Evolutionary conservation across 2,888 invertebrate genomes (phyloP).

Genomic region (Homarus gammarus): DNA sequence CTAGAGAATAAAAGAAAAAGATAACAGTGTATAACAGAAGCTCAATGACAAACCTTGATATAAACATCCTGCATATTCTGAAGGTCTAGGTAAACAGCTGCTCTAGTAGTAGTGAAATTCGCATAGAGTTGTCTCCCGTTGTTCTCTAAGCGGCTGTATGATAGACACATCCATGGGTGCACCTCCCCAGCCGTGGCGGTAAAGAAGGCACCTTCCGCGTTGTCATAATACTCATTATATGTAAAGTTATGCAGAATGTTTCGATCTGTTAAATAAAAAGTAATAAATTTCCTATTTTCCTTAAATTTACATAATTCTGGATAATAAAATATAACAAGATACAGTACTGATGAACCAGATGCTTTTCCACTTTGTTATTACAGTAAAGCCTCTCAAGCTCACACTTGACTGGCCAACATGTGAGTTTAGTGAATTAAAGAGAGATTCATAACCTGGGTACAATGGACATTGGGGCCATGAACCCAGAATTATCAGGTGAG

Average conservation of each 20-base stretch:
- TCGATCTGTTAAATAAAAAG: constrained; percentile 84
- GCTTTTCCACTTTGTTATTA: no score
- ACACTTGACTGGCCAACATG: no score
- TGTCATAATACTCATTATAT: constrained; percentile 87
- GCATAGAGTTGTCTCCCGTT: constrained; percentile 95
- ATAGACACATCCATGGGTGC: constrained; percentile 92
- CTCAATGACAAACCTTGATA: constrained; percentile 85
- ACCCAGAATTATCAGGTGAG: no score
- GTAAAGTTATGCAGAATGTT: constrained; percentile 95
- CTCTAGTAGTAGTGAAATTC: constrained; percentile 93
- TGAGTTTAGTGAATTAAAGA: no score
- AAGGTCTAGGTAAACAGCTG: constrained; percentile 91
- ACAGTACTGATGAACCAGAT: no score
- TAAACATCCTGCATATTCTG: constrained; percentile 95
- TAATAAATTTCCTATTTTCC: neutral
- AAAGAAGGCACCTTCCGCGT: constrained; percentile 91
- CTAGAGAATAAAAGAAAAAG: neutral
- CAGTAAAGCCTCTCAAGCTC: no score
- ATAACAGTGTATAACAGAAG: neutral
- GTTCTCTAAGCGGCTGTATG: constrained; percentile 89
- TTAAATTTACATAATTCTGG: no score
- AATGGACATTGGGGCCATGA: no score
- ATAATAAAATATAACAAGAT: no score
- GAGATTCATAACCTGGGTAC: no score
- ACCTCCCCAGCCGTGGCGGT: constrained; percentile 96